These are phyloP conservation scores for Rallus crepitans DNA, from an alignment of 2,797 vertebrate species.

Conservation along the genomic window DNA sequence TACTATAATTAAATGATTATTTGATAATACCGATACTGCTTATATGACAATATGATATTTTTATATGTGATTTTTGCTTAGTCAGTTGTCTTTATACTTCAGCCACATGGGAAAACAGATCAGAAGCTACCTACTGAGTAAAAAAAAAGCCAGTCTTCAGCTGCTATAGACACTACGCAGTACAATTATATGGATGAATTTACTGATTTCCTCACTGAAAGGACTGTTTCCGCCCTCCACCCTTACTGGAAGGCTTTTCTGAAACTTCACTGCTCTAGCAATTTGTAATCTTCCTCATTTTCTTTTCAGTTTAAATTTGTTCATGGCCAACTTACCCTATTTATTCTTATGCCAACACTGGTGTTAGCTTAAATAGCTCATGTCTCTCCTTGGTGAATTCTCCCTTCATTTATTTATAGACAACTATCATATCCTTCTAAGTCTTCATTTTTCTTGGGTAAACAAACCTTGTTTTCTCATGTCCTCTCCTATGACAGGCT, in stretches of 20 bases:
- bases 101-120: neutral
- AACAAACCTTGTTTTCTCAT: constrained; percentile 3
- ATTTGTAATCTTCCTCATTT: neutral
- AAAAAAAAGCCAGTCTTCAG: neutral
- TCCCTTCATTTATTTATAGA: constrained; percentile 23
- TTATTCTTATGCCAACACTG: neutral
- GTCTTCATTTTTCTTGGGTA: constrained; percentile 12
- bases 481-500: neutral
- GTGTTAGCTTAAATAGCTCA: neutral
- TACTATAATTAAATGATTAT: neutral
- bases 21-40: neutral
- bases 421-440: constrained; percentile 1
- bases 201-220: neutral
- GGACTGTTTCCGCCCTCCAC: fast-evolving
- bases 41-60: neutral
- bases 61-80: neutral
- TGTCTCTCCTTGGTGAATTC: neutral
- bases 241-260: fast-evolving
- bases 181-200: neutral
- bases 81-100: neutral
- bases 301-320: neutral
- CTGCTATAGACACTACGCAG: fast-evolving
- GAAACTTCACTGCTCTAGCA: neutral
- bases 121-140: neutral
- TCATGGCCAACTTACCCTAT: neutral